These are phyloP conservation scores for Geodia barretti DNA, from an alignment of 37 sponge, comb jelly and placozoan species.

Conservation along the genomic window DNA sequence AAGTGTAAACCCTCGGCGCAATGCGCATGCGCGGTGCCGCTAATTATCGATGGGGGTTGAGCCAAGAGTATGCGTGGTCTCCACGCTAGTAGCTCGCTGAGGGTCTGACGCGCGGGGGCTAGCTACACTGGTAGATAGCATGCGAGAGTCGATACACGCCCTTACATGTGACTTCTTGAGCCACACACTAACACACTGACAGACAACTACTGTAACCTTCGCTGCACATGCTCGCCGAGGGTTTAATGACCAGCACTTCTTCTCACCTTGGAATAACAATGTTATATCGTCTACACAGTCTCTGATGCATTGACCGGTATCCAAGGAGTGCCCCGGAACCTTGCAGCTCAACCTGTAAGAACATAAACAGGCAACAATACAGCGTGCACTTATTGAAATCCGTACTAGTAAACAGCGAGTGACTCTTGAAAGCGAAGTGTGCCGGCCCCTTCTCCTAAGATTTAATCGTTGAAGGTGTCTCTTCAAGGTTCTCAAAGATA, in stretches of 20 bases:
- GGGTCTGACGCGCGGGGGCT: neutral
- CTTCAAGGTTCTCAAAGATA: neutral
- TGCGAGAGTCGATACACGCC: no score
- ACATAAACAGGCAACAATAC: neutral
- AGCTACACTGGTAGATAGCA: neutral
- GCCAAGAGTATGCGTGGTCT: no score
- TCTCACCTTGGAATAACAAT: neutral
- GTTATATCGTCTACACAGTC: neutral
- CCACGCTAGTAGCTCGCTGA: neutral
- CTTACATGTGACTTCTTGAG: no score
- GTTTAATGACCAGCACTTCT: neutral
- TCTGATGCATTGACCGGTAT: neutral
- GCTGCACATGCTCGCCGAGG: no score
- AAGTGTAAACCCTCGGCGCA: no score
- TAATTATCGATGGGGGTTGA: no score
- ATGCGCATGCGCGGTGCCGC: no score
- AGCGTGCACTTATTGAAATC: no score
- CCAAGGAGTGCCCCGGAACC: slow-evolving; percentile 1
- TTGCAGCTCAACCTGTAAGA: neutral
- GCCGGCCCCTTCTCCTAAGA: neutral
- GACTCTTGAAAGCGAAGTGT: no score
- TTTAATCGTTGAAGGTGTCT: neutral
- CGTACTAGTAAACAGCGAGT: no score
- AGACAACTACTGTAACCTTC: no score
- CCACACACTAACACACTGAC: no score